These are phyloP conservation scores for Laticauda laticaudata DNA, from an alignment of 2,113 vertebrate species.

Conservation along the genomic window DNA sequence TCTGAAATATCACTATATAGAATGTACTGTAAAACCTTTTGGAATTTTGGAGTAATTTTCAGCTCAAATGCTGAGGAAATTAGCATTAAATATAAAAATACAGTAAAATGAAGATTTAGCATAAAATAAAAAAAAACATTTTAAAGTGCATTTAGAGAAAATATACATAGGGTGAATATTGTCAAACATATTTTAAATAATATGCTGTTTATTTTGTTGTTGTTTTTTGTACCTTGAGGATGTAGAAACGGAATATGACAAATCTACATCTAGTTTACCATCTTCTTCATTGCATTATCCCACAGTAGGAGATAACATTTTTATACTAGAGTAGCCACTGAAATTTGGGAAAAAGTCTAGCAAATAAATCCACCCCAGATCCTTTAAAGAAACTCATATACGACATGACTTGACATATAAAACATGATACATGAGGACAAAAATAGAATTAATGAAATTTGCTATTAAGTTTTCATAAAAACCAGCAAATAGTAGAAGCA, in stretches of 20 bases:
- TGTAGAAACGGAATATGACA: not conserved
- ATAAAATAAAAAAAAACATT: not conserved
- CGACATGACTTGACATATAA: not conserved
- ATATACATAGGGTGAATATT: not conserved
- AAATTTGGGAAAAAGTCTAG: not conserved
- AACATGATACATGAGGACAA: not conserved
- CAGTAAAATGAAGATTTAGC: not conserved
- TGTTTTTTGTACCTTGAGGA: not conserved
- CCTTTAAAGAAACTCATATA: not conserved
- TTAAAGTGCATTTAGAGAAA: not conserved
- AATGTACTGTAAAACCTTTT: not conserved
- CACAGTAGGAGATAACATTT: not conserved
- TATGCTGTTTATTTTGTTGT: not conserved
- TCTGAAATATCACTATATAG: not conserved
- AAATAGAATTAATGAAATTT: slow-evolving; percentile 6
- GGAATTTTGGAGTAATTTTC: not conserved
- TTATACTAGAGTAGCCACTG: not conserved
- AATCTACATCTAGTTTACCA: not conserved
- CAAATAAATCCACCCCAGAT: not conserved
- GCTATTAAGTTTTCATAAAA: slow-evolving; percentile 33
- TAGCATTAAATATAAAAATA: not conserved
- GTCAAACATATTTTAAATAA: not conserved
- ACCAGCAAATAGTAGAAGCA: slow-evolving; percentile 29
- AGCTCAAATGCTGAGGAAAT: not conserved
- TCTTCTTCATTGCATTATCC: not conserved